phyloP scores from a whole-genome alignment of 92 coral and sea anemone genomes.

The Palythoa caribaeorum region DNA sequence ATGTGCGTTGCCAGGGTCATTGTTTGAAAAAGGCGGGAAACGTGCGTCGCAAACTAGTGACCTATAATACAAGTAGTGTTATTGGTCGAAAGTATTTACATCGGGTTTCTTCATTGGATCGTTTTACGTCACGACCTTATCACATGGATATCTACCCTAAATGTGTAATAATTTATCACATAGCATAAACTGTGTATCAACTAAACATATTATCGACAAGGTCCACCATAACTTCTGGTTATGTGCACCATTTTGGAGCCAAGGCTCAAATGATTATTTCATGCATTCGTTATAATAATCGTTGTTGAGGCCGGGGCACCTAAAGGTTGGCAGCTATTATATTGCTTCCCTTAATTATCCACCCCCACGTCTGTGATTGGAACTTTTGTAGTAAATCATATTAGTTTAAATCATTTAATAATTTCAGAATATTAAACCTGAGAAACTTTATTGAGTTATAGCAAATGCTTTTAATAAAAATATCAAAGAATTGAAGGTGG shows the following conservation, averaged over 20 bases:
- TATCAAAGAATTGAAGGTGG: too few species aligned
- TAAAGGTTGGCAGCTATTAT: neutral
- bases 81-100: too few species aligned
- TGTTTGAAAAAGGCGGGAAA: too few species aligned
- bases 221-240: neutral
- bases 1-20: too few species aligned
- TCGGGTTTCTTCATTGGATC: too few species aligned
- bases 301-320: neutral
- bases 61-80: too few species aligned
- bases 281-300: constrained; percentile 34
- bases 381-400: neutral
- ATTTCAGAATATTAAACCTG: neutral
- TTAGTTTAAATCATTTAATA: neutral
- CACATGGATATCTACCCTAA: too few species aligned
- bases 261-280: constrained; percentile 12
- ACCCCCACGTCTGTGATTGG: too few species aligned
- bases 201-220: neutral
- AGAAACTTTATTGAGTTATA: neutral
- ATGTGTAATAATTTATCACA: too few species aligned
- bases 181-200: neutral
- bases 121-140: too few species aligned
- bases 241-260: neutral
- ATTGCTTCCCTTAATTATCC: neutral
- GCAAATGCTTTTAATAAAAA: neutral
- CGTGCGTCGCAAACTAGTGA: too few species aligned